Evolutionary conservation across 2,888 invertebrate genomes (phyloP), one percentile per base, ranked within the genome.

Genomic region (Gandaritis pyraliata): DNA sequence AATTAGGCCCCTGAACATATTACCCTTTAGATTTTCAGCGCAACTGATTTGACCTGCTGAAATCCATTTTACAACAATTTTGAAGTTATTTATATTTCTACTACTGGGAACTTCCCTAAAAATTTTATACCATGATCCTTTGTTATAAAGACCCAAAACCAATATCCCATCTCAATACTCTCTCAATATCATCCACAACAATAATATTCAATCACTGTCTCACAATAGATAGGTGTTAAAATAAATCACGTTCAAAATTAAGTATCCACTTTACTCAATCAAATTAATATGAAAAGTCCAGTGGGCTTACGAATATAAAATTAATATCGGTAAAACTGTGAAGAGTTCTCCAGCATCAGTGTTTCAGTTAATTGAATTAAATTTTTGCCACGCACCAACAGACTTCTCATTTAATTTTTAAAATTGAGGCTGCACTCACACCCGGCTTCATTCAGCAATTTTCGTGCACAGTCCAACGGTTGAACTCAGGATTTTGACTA

Each of bases 291-390:
- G 46, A 16, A 49, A 29, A 56, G 41, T 51, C 61, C 56, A 61
- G n/a, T 59, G 53, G 33, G 52, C 58, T 52, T 53, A 66, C 69
- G 68, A 66, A 61, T 73, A 71, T 69, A 70, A 33, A 74, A 75
- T 78, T 69, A 74, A 72, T 75, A 76, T 75, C 62, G 73, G 65
- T 75, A 78, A 75, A 79, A 72, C 58, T 68, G 68, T 68, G 58
- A 55, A 69, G 70, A 55, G 70, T 69, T 63, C 70, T 72, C 63
- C n/a, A 50, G 59, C 64, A 50, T 56, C 69, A 77, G 71, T 70
- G 73, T 77, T 79, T 76, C 71, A 78, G 77, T 81, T 79, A 82
- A 81, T 77, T 76, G 67, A 82, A 82, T 81, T 78, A 78, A 77
- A 76, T 68, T 77, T 75, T 72, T 74, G 65, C 66, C 62, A 71